Evolutionary conservation across 2,888 invertebrate genomes (phyloP), one percentile per base, ranked within the genome.

Genomic region (Dilophus febrilis): DNA sequence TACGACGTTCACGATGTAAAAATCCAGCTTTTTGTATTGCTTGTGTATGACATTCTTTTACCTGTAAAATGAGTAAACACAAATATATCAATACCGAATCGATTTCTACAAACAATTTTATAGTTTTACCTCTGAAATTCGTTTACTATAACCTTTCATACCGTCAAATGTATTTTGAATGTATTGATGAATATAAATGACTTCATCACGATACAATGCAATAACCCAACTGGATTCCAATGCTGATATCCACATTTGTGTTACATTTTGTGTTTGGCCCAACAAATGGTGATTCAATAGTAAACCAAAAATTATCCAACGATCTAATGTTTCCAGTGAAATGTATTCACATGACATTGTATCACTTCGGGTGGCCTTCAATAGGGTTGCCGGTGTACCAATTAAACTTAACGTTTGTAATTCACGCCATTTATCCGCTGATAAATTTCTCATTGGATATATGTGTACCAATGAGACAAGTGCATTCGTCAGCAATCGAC

Each of bases 301-400:
- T 53, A 92, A 78, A 0, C 95, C 94, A 61, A 97, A 85, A 49
- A 97, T 85, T 19, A 98, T 83, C 94, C 95, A 99, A 53, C 90
- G 75, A 56, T 99, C 98, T 71, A 99, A 80, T 30, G 77, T 73
- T 55, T 99, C 97, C 43, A 97, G 64, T 1, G 97, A 94, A 37
- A 99, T 65, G 61, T 87, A 97, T 67, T 99, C 98, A 61, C 95
- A 97, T 3, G 95, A 94, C 74, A 95, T 91, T 17, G 85, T 87
- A 50, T 94, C 94, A 0, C 92, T 91, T 50, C 87, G 82, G 0
- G 92, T 84, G 4, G 95, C 92, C 59, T 91, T 94, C 16, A 97
- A 65, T 40, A 99, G 73, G 53, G 88, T 84, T n/a, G 83, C 77
- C 2, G 98, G 94, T 60, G 90, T 92, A 22, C 91, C 86, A 3